Base-by-base conservation (phyloP, 2,797 vertebrate genomes). In the Chloroceryle inda region DNA sequence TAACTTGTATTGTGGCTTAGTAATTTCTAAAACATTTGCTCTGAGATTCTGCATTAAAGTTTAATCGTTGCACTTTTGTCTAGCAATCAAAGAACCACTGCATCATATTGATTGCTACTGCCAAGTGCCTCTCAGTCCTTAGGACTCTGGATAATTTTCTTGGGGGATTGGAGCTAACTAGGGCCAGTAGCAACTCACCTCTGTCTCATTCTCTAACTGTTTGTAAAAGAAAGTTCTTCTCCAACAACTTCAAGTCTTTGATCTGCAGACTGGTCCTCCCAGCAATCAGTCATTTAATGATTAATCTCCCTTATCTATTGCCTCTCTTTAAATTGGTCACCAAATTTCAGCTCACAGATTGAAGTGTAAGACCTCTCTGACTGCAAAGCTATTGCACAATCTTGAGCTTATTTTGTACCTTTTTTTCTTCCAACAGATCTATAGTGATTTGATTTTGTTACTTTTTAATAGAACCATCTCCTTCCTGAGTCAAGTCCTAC, bases 21-120 rank as follows among this genome's bases (percentile, higher is more conserved):
- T 67, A 93, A 93, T 94, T 94, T 92, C 85, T 79, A 27, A 76
- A 92, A 85, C 9, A 71, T 86, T 88, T 94, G 17, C 35, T 91
- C 62, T 75, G 72, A 88, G 42, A 64, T 84, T 78, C 85, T 84
- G 9, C 45, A 77, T 87, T 92, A 74, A 88, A 88, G 38, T 96
- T 96, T 89, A 92, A 71, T 84, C 1, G 0, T 7, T 86, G 85
- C 81, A 92, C 85, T 79, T 94, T 75, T 86, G 50, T 81, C 82
- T 92, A 85, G 62, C 87, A 93, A 75, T 94, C 94, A 94, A 73
- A 92, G 87, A 86, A 63, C 58, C 11, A 75, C 82, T 89, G 45
- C 69, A 81, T 91, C 76, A 59, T 52, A 69, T 88, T 88, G 87
- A 96, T 92, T 88, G 69, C 62, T 88, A 44, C 69, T 94, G 85